A percentile compares a stretch with the other conserved stretches of the same genome.
phyloP scores from a whole-genome alignment of 2,888 invertebrate genomes.

The Odontocolon sp. region DNA sequence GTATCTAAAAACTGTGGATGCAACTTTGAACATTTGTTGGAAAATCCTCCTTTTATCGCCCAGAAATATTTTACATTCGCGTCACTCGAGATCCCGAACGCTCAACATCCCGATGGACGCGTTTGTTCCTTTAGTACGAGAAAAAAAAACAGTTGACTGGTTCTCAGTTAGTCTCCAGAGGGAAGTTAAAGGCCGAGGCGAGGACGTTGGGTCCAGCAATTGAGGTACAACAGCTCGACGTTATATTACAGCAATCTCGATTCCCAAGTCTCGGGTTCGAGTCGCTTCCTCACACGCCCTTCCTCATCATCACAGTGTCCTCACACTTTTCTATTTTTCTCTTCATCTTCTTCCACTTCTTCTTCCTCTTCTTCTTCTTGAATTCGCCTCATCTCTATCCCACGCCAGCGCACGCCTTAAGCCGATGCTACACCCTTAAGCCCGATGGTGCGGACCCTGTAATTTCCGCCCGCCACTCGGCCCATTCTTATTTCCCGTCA shows the following conservation, averaged over 20 bases:
- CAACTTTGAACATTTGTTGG: too few species aligned
- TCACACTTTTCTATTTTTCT: conserved; percentile 25
- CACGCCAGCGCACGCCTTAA: conserved; percentile 38
- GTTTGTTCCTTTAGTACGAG: conserved; percentile 28
- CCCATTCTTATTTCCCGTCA: conserved; percentile 80
- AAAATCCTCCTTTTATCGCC: background rate
- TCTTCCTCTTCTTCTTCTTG: too few species aligned
- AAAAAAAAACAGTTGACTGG: conserved; percentile 38
- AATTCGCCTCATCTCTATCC: too few species aligned
- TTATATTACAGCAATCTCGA: conserved; percentile 52
- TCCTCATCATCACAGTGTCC: conserved; percentile 4
- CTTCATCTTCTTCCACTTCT: conserved; percentile 50
- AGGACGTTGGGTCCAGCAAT: conserved; percentile 20
- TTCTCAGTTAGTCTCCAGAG: conserved; percentile 45
- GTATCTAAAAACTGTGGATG: too few species aligned
- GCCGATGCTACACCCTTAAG: conserved; percentile 48
- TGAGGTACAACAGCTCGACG: conserved; percentile 46
- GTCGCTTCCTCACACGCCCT: conserved; percentile 6
- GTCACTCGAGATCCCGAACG: conserved; percentile 23
- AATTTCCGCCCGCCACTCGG: conserved; percentile 79
- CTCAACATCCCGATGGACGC: conserved; percentile 29
- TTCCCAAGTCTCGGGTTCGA: conserved; percentile 22
- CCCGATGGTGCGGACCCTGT: conserved; percentile 69
- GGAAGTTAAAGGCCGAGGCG: conserved; percentile 36
- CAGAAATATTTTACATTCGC: conserved; percentile 32